Evolutionary conservation across 2,888 invertebrate species (phyloP), one percentile per base, ranked within the genome.

Genomic region (Metacarcinus magister): DNA sequence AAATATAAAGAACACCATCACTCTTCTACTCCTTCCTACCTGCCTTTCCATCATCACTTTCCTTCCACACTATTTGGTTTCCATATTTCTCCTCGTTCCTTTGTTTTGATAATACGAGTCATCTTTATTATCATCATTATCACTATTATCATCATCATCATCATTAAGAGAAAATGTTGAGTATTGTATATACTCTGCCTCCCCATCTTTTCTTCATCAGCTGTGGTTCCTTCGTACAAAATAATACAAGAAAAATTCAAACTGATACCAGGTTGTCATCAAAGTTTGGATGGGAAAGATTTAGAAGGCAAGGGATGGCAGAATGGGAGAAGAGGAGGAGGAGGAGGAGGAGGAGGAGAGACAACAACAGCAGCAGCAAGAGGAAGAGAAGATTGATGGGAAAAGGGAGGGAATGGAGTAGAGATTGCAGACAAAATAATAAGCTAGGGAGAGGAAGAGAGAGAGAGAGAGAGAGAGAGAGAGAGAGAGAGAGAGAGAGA

Each of bases 401-500:
- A 39, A 43, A 60, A 13, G 8, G 44, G 44, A 48, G 54, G 46
- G 19, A 48, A 48, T 4, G 54, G 54, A 8, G 48, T 23, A 43
- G 43, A 44, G 92, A 92, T 39, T 16, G 92, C 32, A 44, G 44
- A 44, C 10, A 44, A 92, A 44, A 39, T 39, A 39, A 39, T 39
- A 39, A 39, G 39, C 39, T 39, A 2, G 39, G 39, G 39, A 39
- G 39, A 39, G 39, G 39, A 16, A 54, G 54, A 46, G 28, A 92
- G 46, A 92, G 92, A 48, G 28, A 92, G 54, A 48, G 54, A 48
- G n/a, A 92, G 54, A 48, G 32, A 28, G 54, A 92, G 93, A 54
- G 93, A 93, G 93, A 93, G 93, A 54, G 54, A 54, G 93, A 93
- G 46, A 48, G 48, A 92, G 46, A 48, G 23, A 92, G 92, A 54